Evolutionary conservation across 2,797 vertebrate genomes (phyloP).

Genomic region (Oreonectes daqikongensis): DNA sequence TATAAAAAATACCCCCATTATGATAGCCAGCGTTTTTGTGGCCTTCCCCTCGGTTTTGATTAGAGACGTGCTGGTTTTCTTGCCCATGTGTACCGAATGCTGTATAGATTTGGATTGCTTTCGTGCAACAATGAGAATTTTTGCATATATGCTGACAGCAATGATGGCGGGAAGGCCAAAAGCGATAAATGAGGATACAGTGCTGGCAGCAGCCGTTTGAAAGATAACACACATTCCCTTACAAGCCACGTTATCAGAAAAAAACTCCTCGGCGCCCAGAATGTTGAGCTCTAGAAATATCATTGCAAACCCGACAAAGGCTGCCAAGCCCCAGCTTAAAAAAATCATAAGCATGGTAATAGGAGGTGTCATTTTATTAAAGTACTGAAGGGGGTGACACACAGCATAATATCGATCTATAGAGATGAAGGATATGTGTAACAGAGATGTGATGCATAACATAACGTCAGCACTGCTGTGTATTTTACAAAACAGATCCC

Average conservation of each 20-base stretch:
- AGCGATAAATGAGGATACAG: slow-evolving; percentile 50
- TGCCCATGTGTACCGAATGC: background rate
- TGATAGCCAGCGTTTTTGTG: slow-evolving; percentile 76
- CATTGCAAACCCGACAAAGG: slow-evolving; percentile 78
- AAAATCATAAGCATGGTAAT: slow-evolving; percentile 73
- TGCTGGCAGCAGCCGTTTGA: slow-evolving; percentile 51
- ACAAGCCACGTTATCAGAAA: slow-evolving; percentile 45
- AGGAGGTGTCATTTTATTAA: slow-evolving; percentile 72
- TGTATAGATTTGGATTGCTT: slow-evolving; percentile 60
- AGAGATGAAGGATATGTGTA: slow-evolving; percentile 83
- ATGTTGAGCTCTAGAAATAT: slow-evolving; percentile 80
- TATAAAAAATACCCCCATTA: slow-evolving; percentile 79
- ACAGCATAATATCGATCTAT: slow-evolving; percentile 82
- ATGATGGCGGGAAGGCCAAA: slow-evolving; percentile 60
- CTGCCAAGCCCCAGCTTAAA: slow-evolving; percentile 77
- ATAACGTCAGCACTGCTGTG: slow-evolving; percentile 79
- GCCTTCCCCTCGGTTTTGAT: slow-evolving; percentile 75
- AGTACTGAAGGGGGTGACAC: slow-evolving; percentile 80
- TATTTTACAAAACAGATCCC: slow-evolving; percentile 81
- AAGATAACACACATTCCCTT: slow-evolving; percentile 58
- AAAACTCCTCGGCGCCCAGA: slow-evolving; percentile 71
- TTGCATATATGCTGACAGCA: slow-evolving; percentile 57
- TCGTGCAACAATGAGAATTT: slow-evolving; percentile 58
- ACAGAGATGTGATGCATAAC: slow-evolving; percentile 81
- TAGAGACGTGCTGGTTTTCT: background rate